Evolutionary conservation across 2,797 vertebrate species (phyloP), one percentile per base, ranked within the genome.

Genomic region (Pseudomugil gertrudae): DNA sequence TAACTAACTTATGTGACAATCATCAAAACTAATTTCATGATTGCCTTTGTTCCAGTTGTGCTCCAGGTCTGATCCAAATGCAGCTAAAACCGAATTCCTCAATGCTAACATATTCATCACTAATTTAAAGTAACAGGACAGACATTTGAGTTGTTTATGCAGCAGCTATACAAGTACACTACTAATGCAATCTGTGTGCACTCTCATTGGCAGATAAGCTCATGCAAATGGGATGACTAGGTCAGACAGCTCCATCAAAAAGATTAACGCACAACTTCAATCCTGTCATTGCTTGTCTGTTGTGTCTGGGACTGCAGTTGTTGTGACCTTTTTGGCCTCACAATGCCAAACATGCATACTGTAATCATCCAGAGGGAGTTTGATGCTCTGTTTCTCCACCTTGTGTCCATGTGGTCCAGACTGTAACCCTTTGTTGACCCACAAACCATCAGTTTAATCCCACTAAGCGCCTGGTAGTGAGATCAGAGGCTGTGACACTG

Each of bases 161-260:
- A 45, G 51, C 57, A 40, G 66, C 56, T 14, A 11, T 35, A 1
- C 63, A 79, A 84, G 82, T 72, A 69, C 62, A 58, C 40, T 57
- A 69, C 56, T 66, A 70, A 76, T 81, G 72, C 73, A 64, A 78
- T 36, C 69, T 51, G 35, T 61, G 66, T 66, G 76, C 72, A 77
- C 81, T 83, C 87, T 90, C 84, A 83, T 89, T 90, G 84, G 78
- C 80, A 69, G 87, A 90, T 90, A 91, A 91, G 73, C 87, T 73
- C 78, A 79, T 87, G 61, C 72, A 91, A 91, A 91, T 81, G 83
- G 90, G 90, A 91, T 91, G 90, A 89, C 86, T 74, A 76, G 81
- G 86, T 78, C 77, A 82, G 83, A 86, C 83, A 56, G 80, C 60
- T 55, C 86, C 83, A 84, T 90, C 84, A 86, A 79, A 84, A 80